Evolutionary conservation across 2,113 vertebrate species (phyloP), one percentile per base, ranked within the genome.

Genomic region (Calypte anna): DNA sequence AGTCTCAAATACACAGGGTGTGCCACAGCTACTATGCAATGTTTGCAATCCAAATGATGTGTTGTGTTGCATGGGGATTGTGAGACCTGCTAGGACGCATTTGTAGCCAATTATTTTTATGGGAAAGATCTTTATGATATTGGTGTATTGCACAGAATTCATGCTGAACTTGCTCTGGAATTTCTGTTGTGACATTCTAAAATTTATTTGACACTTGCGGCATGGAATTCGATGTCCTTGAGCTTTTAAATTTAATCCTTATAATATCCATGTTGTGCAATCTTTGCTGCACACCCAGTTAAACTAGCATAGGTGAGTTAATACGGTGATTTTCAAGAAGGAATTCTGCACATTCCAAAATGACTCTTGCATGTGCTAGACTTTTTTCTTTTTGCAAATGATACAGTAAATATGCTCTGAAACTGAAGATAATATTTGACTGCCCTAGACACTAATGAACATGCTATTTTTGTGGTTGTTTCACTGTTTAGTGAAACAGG

Each of bases 371-470:
- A 36, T 54, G n/a, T 46, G 18, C 46, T 48, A 48, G 19, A 20
- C 50, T 55, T 31, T 36, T 62, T 76, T 54, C 28, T 54, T 89
- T 93, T 95, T 89, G 17, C 33, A 94, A 93, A 84, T 91, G 11
- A 46, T 82, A 66, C 54, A 54, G 53, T 82, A 95, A 81, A 85
- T 63, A 44, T 33, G 59, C 55, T 67, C 17, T 68, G 72, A 86
- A 94, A 89, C 66, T 69, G 58, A 89, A 87, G 62, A 72, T 84
- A 78, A 73, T 57, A 77, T 89, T 96, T 87, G 92, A 68, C 46
- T 87, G 40, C 15, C 20, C 9, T 30, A 54, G 67, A 82, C 24
- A 95, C 62, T 94, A 94, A 94, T 95, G 50, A 86, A 82, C 82
- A 48, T 69, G 24, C 18, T 82, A 31, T 33, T 92, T 84, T 69